A percentile compares a stretch with the other conserved stretches of the same genome.
Conservation (phyloP, 2,797 vertebrate species). For the Micrastur ruficollis region DNA sequence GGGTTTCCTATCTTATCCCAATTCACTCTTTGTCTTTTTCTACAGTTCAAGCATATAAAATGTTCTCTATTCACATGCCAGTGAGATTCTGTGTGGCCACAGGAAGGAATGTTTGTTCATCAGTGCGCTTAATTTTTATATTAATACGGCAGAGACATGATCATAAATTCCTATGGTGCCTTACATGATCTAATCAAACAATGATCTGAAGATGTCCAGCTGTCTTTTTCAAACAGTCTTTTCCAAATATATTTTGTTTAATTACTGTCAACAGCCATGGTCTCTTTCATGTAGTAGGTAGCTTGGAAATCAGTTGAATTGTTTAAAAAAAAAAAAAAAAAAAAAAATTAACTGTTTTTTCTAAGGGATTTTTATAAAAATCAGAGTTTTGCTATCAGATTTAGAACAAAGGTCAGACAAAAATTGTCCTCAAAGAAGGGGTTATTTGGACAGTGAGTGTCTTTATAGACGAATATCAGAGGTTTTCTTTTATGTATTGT, state of each 20-base stretch:
- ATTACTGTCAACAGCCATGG: background rate
- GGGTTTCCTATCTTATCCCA: background rate
- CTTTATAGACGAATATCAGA: background rate
- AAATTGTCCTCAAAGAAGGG: background rate
- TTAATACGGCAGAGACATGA: background rate
- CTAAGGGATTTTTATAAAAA: background rate
- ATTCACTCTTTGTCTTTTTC: background rate
- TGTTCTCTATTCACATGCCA: background rate
- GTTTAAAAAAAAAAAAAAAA: background rate
- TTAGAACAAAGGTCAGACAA: background rate
- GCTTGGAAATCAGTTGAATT: conserved; percentile 27
- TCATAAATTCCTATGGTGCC: background rate
- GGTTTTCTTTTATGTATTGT: conserved; percentile 32
- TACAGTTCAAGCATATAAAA: background rate
- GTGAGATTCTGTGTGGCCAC: background rate
- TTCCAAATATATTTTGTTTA: background rate
- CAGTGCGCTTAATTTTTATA: background rate
- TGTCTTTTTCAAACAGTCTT: rapidly evolving
- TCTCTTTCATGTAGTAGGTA: background rate
- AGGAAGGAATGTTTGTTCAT: background rate
- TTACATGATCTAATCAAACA: background rate
- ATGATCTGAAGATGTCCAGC: background rate
- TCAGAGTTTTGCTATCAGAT: background rate
- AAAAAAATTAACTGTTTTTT: too few relatives aligned
- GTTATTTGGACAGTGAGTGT: background rate